Conservation (phyloP, 2,113 vertebrate species). For the Muscicapa adusta region DNA sequence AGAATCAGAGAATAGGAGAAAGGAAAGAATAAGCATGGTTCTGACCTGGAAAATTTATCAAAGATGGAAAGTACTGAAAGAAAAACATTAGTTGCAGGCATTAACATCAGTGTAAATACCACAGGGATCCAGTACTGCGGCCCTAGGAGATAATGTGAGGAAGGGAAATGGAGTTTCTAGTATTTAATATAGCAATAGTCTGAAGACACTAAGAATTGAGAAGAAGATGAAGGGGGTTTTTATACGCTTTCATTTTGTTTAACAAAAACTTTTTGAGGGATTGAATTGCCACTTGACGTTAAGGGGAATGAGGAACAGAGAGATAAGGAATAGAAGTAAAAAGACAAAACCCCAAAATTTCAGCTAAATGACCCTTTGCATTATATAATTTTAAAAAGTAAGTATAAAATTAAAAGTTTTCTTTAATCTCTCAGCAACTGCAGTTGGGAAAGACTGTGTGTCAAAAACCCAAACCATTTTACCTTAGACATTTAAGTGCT, state of each 20-base stretch:
- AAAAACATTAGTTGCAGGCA: background rate
- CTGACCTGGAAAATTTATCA: background rate
- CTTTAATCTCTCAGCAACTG: background rate
- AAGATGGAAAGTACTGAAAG: background rate
- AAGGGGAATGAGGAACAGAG: background rate
- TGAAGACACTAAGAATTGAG: background rate
- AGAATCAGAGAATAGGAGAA: background rate
- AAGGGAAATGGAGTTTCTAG: background rate
- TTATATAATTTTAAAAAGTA: background rate
- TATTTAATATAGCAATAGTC: background rate
- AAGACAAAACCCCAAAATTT: background rate
- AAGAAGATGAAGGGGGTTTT: rapidly evolving
- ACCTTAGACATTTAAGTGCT: no score
- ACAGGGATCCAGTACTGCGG: background rate
- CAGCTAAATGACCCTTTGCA: background rate
- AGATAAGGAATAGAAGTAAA: background rate
- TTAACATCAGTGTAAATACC: background rate
- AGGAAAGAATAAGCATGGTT: background rate
- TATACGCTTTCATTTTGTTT: background rate
- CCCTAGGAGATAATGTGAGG: background rate
- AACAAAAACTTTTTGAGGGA: background rate
- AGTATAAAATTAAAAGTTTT: background rate
- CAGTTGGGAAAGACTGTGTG: background rate
- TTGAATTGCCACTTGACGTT: background rate
- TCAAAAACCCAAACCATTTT: background rate